These are phyloP conservation scores for Lottia scabra DNA, from an alignment of 2,888 invertebrate species.

Conservation along the genomic window DNA sequence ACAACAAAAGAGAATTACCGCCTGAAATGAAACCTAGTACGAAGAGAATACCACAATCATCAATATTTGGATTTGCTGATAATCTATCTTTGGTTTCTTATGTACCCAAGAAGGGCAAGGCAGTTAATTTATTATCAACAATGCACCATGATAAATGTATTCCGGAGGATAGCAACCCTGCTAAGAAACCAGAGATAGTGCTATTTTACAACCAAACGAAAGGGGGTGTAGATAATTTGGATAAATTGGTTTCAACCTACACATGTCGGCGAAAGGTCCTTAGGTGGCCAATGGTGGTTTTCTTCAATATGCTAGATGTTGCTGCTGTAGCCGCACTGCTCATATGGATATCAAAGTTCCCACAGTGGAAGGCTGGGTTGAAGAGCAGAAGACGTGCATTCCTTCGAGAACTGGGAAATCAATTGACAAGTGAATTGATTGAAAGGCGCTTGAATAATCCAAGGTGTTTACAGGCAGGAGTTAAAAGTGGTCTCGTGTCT, in stretches of 20 bases:
- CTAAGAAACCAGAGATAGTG: background rate
- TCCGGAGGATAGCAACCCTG: background rate
- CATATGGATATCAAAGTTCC: background rate
- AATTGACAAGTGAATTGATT: background rate
- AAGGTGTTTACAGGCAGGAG: background rate
- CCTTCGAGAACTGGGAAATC: background rate
- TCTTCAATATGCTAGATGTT: background rate
- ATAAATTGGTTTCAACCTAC: background rate
- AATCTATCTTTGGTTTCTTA: background rate
- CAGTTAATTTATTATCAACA: background rate
- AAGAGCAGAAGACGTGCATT: background rate
- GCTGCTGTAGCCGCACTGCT: constrained; percentile 1
- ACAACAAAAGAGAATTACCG: background rate
- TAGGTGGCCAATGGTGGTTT: background rate
- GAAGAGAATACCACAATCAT: background rate
- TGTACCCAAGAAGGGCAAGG: constrained; percentile 1
- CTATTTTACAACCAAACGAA: background rate
- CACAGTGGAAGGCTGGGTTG: background rate
- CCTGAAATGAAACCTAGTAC: background rate
- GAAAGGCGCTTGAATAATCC: background rate
- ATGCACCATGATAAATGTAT: background rate
- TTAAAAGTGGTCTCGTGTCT: background rate
- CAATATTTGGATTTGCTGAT: background rate
- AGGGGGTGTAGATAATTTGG: background rate
- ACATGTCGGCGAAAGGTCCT: background rate